Evolutionary conservation across 1,140 invertebrate genomes (phyloP).

Genomic region (Sitobion miscanthi): DNA sequence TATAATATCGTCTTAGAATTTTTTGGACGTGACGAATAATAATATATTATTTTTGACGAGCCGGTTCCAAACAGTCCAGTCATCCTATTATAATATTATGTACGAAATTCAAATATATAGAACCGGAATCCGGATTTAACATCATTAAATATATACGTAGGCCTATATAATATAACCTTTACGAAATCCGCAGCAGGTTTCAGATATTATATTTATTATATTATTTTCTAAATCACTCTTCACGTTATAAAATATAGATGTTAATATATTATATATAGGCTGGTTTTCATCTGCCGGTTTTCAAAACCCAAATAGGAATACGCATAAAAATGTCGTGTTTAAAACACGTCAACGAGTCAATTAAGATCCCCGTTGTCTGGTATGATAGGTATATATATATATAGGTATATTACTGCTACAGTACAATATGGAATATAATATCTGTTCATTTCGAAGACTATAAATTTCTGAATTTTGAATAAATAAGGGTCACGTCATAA

Average conservation of each 20-base stretch:
- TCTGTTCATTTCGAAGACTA: background rate
- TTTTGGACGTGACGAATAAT: background rate
- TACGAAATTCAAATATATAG: background rate
- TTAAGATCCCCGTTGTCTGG: background rate
- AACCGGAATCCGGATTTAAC: conserved; percentile 1
- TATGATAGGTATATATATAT: background rate
- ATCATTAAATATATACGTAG: background rate
- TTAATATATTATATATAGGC: background rate
- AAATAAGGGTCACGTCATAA: background rate
- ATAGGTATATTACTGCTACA: background rate
- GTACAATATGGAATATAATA: background rate
- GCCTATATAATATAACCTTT: background rate
- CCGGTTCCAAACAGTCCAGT: background rate
- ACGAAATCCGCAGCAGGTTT: background rate
- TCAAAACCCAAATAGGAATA: background rate
- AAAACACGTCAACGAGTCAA: background rate
- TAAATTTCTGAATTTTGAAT: background rate
- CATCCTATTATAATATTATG: background rate
- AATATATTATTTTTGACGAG: conserved; percentile 9
- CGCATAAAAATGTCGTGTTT: background rate
- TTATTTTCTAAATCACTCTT: conserved; percentile 9
- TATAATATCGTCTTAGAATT: background rate
- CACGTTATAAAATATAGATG: background rate
- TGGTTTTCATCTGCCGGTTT: background rate
- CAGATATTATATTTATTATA: background rate